Percentiles rank a stretch among this genome's conserved stretches.
These are phyloP conservation scores for Bombus terrestris DNA, from an alignment of 1,140 invertebrate genomes.

Conservation along the genomic window DNA sequence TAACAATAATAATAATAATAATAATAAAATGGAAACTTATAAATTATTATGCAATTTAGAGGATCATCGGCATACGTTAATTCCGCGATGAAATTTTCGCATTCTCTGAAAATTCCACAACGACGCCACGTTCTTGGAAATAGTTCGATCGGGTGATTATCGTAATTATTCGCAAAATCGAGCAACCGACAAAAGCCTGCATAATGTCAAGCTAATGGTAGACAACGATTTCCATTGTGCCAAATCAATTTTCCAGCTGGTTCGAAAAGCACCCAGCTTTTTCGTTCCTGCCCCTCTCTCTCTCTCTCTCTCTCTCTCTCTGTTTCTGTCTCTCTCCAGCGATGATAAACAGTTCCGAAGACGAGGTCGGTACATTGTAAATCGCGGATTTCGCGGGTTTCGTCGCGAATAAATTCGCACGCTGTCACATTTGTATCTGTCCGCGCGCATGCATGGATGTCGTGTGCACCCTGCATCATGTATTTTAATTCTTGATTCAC, in stretches of 20 bases:
- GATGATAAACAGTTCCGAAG: constrained; percentile 27
- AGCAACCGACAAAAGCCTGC: background rate
- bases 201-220: background rate
- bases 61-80: no score
- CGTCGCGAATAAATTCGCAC: constrained; percentile 38
- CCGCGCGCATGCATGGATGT: background rate
- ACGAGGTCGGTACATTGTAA: constrained; percentile 40
- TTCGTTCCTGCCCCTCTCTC: background rate
- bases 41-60: no score
- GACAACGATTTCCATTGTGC: background rate
- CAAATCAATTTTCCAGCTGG: constrained; percentile 24
- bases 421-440: constrained; percentile 44
- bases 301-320: no score
- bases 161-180: background rate
- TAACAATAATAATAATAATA: no score
- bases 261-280: background rate
- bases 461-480: background rate
- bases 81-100: background rate
- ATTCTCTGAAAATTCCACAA: background rate
- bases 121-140: background rate
- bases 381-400: constrained; percentile 39
- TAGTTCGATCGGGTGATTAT: background rate
- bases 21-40: no score
- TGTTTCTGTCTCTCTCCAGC: background rate
- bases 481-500: constrained; percentile 15